Conservation (phyloP, 1,140 invertebrate genomes). For the Dreissena polymorpha region DNA sequence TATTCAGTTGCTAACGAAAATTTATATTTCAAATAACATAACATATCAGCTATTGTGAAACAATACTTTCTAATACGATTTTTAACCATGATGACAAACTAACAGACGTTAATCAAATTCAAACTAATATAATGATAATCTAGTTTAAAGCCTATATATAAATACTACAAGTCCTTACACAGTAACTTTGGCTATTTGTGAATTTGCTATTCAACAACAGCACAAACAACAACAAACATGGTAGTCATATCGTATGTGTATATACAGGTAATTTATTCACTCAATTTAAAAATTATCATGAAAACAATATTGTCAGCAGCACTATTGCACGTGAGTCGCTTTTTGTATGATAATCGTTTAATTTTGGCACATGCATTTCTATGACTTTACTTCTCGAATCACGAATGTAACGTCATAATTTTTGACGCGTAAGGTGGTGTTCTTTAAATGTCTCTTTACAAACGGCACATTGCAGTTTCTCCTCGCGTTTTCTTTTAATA, state of each 20-base stretch:
- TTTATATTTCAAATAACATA: no score
- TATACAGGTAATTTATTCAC: not conserved
- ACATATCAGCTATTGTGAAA: no score
- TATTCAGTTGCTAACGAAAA: no score
- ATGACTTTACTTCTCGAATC: not conserved
- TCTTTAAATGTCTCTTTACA: conserved; percentile 98
- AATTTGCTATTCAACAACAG: not conserved
- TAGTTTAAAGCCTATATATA: no score
- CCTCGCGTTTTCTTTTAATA: conserved; percentile 71
- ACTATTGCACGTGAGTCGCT: not conserved
- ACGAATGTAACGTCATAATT: conserved; percentile 8
- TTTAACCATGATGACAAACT: no score
- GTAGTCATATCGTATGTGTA: not conserved
- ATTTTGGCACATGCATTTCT: not conserved
- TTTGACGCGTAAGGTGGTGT: conserved; percentile 81
- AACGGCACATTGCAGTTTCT: conserved; percentile 92
- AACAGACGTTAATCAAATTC: no score
- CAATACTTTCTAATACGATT: no score
- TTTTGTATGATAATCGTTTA: not conserved
- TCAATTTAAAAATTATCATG: not conserved
- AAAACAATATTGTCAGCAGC: not conserved
- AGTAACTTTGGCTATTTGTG: no score
- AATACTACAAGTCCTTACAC: no score
- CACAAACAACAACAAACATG: not conserved
- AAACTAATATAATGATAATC: no score